Evolutionary conservation across 2,113 vertebrate genomes (phyloP), one percentile per base, ranked within the genome.

Genomic region (Lamprotornis superbus): DNA sequence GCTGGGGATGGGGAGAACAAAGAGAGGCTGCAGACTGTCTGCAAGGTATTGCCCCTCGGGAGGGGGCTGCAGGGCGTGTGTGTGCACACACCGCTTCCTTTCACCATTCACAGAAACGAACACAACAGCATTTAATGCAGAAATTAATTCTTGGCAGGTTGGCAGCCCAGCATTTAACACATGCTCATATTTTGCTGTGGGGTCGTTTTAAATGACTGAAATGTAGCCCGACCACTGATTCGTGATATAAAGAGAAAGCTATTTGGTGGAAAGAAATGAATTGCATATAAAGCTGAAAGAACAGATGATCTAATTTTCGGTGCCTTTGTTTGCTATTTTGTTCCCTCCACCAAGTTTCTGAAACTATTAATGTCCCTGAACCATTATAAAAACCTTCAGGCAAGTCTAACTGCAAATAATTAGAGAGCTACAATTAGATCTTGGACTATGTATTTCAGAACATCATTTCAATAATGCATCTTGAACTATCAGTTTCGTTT

Each of bases 1-100:
- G n/a, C 83, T 35, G 90, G 15, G 94, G 70, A 81, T 74, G 35
- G 60, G 3, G 11, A 96, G 96, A 97, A 97, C 97, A 98, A 97
- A 98, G 96, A 98, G 96, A 90, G 65, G 81, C 95, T 94, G 88
- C 4, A 15, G 59, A 49, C 73, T 23, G 40, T 28, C 76, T 86
- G 83, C 44, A 9, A 70, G 74, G 57, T n/a, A 42, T 3, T 11
- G 22, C n/a, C 50, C 31, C 25, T 30, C 46, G 2, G 74, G 82
- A 93, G 80, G 37, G 89, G 55, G 49, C 94, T 27, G 88, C 70
- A 55, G 76, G 74, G 78, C 7, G 10, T 11, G 37, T 53, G 42
- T 86, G 93, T 53, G 33, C 52, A 61, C 50, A 53, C 85, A 15
- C 8, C 18, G 75, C 76, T 33, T 57, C 75, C 40, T 70, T 64